Conservation (phyloP, 2,113 vertebrate species). For the Alouatta palliata region DNA sequence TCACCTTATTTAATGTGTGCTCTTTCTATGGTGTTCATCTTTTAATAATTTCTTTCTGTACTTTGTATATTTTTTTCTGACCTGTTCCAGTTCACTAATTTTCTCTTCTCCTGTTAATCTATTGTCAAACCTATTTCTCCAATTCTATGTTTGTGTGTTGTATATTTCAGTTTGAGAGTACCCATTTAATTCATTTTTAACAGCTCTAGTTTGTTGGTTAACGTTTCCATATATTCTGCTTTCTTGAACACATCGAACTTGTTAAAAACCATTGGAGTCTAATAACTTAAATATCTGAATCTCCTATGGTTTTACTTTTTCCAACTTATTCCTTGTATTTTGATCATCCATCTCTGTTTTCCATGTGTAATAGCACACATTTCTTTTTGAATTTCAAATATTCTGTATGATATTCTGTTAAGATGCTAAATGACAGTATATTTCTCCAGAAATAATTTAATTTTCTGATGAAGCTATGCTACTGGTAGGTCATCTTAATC, state of each 20-base stretch:
- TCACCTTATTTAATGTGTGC: background rate
- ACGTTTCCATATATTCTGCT: background rate
- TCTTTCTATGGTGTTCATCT: background rate
- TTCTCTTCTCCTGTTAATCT: background rate
- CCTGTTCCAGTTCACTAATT: background rate
- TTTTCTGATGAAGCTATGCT: background rate
- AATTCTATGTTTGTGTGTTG: background rate
- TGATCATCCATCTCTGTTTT: background rate
- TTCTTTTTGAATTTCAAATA: background rate
- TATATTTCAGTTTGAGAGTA: background rate
- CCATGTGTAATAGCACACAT: background rate
- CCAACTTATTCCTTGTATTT: background rate
- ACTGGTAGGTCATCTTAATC: background rate
- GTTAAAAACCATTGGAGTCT: background rate
- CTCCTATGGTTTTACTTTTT: background rate
- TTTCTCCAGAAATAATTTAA: background rate
- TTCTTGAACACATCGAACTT: background rate
- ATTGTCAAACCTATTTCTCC: background rate
- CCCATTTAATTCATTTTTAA: background rate
- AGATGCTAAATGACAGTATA: background rate
- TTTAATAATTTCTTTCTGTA: background rate
- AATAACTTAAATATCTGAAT: background rate
- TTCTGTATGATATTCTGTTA: background rate
- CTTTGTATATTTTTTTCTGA: background rate
- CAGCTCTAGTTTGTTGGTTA: background rate